Evolutionary conservation across 1,140 invertebrate species (phyloP).

Genomic region (Eumaeus atala): DNA sequence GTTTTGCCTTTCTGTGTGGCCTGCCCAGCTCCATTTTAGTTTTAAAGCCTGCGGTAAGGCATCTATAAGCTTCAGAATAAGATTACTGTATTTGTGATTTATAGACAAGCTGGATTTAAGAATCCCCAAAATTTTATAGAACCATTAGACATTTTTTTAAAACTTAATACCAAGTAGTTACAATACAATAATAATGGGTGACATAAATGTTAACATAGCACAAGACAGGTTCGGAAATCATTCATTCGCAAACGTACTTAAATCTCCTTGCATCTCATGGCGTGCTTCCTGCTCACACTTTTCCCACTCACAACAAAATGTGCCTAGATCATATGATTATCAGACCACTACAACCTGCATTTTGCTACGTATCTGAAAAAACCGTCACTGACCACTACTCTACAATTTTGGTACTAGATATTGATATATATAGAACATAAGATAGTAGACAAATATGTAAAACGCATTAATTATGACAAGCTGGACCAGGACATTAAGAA

Average conservation of each 20-base stretch:
- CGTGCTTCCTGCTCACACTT: slow-evolving; percentile 16
- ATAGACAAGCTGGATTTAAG: slow-evolving; percentile 2
- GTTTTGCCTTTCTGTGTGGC: too few species aligned
- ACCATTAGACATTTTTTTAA: neutral
- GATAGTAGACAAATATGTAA: neutral
- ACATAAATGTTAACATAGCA: slow-evolving; percentile 13
- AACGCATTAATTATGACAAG: too few species aligned
- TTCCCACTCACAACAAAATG: slow-evolving; percentile 16
- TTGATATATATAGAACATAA: too few species aligned
- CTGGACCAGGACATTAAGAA: too few species aligned
- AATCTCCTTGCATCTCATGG: slow-evolving; percentile 20
- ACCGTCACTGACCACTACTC: too few species aligned
- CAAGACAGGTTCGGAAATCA: neutral
- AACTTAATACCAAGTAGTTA: neutral
- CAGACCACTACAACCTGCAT: slow-evolving; percentile 5
- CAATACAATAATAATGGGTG: slow-evolving; percentile 14
- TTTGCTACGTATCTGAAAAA: too few species aligned
- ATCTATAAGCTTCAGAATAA: too few species aligned
- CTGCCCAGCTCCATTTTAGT: too few species aligned
- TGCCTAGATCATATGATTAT: slow-evolving; percentile 25
- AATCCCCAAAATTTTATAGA: slow-evolving; percentile 9
- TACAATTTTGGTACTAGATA: too few species aligned
- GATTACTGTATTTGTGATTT: too few species aligned
- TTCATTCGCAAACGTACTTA: slow-evolving; percentile 15
- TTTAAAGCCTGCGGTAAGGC: too few species aligned